Base-by-base conservation (phyloP, 2,113 vertebrate genomes). In the Grammomys dolichurus region DNA sequence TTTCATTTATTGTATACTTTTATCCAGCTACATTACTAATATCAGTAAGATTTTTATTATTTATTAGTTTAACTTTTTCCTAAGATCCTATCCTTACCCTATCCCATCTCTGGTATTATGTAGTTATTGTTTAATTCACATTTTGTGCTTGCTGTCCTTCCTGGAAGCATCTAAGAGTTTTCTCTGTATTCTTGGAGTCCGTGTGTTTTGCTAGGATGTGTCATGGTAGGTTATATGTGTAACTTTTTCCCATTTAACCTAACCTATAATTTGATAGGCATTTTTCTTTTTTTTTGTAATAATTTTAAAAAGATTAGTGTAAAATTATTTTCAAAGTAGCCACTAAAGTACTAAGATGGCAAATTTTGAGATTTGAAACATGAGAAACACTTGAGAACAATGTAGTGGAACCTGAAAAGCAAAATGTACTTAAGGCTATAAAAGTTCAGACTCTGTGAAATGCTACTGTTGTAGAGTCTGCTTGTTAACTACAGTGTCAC, bases 121-220 rank as follows among this genome's bases (percentile, higher is more conserved):
- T 3, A 48, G 63, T 85, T 90, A 22, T 87, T 95, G 77, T 33
- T 94, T 93, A 87, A 43, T 65, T 87, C 85, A 28, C 22, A 36
- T 69, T 82, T 82, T 91, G 65, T 56, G 3, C 51, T 81, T 56
- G 26, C 36, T 20, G 0, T 73, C 81, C 80, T 33, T 90, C 36
- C 31, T 95, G 69, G 69, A 85, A 58, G 31, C 36, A 78, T 82
- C 63, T 96, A 69, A 84, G 11, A 40, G 43, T 84, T 95, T 97
- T 51, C 40, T 92, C 2, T 91, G 88, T 73, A 84, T 93, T 96
- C n/a, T 84, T 90, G 63, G 58, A 84, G 40, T 84, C 93, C 7
- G 56, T 63, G 19, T 67, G 40, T 95, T 87, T 85, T 26, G 20
- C 75, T 33, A 89, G 48, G 19, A 87, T 87, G 24, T 87, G 17